A percentile compares a stretch with the other conserved stretches of the same genome.
Evolutionary conservation across 1,140 invertebrate species (phyloP).

Genomic region (Antheraea mylitta): DNA sequence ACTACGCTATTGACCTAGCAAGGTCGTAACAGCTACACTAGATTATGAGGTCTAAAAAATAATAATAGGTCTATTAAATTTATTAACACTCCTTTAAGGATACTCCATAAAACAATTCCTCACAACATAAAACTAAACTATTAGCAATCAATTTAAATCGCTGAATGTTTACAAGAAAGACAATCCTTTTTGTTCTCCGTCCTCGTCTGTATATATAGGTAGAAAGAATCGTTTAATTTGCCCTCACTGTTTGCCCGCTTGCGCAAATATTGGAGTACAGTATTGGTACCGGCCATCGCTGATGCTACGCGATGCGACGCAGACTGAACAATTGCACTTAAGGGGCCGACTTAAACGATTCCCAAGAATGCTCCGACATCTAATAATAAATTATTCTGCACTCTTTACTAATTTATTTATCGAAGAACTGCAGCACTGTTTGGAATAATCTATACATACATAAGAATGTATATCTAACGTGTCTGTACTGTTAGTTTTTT

Average conservation of each 20-base stretch:
- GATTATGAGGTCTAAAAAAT: too few relatives aligned
- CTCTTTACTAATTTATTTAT: neutral
- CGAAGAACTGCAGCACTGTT: too few relatives aligned
- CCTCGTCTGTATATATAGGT: neutral
- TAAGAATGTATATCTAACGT: too few relatives aligned
- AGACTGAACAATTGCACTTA: slow-evolving; percentile 35
- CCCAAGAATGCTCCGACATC: neutral
- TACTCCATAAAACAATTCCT: too few relatives aligned
- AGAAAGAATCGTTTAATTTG: slow-evolving; percentile 39
- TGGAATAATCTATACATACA: too few relatives aligned
- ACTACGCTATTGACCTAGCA: too few relatives aligned
- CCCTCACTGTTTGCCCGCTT: slow-evolving; percentile 31
- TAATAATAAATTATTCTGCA: neutral
- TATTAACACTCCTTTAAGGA: too few relatives aligned
- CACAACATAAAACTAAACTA: neutral
- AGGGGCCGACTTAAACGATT: slow-evolving; percentile 14
- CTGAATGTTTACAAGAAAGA: neutral
- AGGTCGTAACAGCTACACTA: too few relatives aligned
- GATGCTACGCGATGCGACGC: slow-evolving; percentile 6
- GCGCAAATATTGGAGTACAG: slow-evolving; percentile 46
- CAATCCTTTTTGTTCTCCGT: neutral
- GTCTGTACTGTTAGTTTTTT: too few relatives aligned
- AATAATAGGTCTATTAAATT: too few relatives aligned
- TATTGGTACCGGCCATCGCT: slow-evolving; percentile 24
- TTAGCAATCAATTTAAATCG: neutral